Evolutionary conservation across 2,113 vertebrate species (phyloP).

Genomic region (Trochalopteron elliotii): DNA sequence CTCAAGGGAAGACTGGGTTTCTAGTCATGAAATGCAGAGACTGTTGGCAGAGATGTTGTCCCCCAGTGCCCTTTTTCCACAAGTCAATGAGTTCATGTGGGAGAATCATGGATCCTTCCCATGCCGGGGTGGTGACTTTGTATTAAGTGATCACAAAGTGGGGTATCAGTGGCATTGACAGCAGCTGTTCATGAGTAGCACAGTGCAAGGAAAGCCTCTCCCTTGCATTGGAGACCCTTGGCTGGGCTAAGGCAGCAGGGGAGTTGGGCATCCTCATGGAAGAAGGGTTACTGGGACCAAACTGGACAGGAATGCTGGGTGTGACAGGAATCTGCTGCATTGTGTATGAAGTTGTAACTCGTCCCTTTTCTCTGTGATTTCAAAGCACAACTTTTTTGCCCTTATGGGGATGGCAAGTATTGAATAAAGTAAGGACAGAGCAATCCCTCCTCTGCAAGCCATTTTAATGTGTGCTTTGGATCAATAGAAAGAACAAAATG

Average conservation of each 20-base stretch:
- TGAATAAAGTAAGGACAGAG: background rate
- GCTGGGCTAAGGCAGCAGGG: background rate
- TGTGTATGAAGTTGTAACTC: background rate
- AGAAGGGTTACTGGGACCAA: background rate
- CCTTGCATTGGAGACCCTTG: background rate
- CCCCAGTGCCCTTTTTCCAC: background rate
- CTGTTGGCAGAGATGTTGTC: background rate
- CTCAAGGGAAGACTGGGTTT: background rate
- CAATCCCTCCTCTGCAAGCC: background rate
- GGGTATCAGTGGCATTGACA: background rate
- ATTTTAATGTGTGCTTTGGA: slow-evolving; percentile 8
- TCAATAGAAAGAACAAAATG: background rate
- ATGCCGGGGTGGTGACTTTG: background rate
- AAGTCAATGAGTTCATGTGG: background rate
- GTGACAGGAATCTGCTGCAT: background rate
- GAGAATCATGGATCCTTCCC: background rate
- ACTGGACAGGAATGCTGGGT: background rate
- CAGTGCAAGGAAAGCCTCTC: background rate
- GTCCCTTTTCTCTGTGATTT: background rate
- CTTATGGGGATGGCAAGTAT: background rate
- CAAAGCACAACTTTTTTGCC: background rate
- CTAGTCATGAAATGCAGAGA: background rate
- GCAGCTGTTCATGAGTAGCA: background rate
- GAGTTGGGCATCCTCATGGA: background rate
- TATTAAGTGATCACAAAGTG: background rate